Evolutionary conservation across 2,888 invertebrate genomes (phyloP).

Genomic region (Pasiphila rectangulata): DNA sequence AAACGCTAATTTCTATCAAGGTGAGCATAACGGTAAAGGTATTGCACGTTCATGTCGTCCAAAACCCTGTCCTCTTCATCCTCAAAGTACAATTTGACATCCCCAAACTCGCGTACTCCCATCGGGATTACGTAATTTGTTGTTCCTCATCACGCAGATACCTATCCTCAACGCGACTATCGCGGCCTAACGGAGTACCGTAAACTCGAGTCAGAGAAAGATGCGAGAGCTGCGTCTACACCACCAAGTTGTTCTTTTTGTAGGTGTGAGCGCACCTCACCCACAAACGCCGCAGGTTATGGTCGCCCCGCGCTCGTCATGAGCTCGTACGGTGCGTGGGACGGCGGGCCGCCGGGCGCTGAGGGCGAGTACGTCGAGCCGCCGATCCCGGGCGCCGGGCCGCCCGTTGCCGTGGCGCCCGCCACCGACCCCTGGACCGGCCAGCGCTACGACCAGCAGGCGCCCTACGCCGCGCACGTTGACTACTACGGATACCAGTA

Average conservation of each 20-base stretch:
- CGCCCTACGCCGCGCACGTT: constrained; percentile 51
- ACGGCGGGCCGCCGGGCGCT: constrained; percentile 78
- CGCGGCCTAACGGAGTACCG: constrained; percentile 53
- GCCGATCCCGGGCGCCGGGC: constrained; percentile 59
- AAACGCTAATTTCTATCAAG: constrained; percentile 57
- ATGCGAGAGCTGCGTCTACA: constrained; percentile 75
- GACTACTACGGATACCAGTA: constrained; percentile 53
- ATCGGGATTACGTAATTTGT: constrained; percentile 77
- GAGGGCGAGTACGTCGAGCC: constrained; percentile 72
- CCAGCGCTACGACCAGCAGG: constrained; percentile 67
- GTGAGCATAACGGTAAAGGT: constrained; percentile 67
- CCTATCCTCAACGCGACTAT: constrained; percentile 61
- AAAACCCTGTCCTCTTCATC: constrained; percentile 43
- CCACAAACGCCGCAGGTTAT: constrained; percentile 81
- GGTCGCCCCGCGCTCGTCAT: constrained; percentile 70
- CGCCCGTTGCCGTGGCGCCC: constrained; percentile 60
- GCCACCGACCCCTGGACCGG: constrained; percentile 75
- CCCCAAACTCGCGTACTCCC: constrained; percentile 46
- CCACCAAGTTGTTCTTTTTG: constrained; percentile 86
- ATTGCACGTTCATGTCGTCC: constrained; percentile 41
- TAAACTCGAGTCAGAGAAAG: constrained; percentile 54
- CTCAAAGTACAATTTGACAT: constrained; percentile 51
- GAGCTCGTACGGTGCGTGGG: constrained; percentile 77
- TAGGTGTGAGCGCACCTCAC: constrained; percentile 83
- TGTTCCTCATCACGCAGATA: constrained; percentile 61